Percentiles rank a stretch among this genome's conserved stretches.
These are phyloP conservation scores for Cyanoderma ruficeps DNA, from an alignment of 2,113 vertebrate species.

Conservation along the genomic window DNA sequence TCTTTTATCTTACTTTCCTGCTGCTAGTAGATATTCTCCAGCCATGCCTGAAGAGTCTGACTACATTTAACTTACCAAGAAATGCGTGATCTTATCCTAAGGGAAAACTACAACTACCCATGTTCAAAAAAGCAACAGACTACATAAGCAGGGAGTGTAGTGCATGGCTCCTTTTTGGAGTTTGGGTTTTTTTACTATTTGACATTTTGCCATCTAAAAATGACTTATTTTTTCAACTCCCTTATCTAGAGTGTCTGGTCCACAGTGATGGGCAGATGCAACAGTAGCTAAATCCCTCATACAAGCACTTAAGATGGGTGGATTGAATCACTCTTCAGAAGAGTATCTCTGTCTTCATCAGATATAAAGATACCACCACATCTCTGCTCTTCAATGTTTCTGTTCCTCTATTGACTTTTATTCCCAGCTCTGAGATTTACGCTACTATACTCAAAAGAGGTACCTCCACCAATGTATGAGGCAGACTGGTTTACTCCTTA, in stretches of 20 bases:
- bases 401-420: neutral
- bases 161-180: rapidly evolving
- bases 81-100: neutral
- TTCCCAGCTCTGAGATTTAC: neutral
- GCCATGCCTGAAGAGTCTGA: neutral
- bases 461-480: neutral
- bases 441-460: neutral
- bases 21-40: neutral
- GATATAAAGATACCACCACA: neutral
- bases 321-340: neutral
- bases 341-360: neutral
- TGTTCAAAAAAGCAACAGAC: neutral
- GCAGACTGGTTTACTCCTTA: neutral
- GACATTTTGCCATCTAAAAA: neutral
- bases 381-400: neutral
- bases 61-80: neutral
- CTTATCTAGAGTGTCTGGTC: neutral
- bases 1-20: neutral
- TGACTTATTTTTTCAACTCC: neutral
- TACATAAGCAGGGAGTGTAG: neutral
- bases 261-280: neutral
- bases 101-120: neutral
- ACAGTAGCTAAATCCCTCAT: neutral
- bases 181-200: neutral
- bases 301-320: neutral